Percentiles rank a stretch among this genome's conserved stretches.
Conservation (phyloP, 2,113 vertebrate genomes). For the Mastomys coucha region DNA sequence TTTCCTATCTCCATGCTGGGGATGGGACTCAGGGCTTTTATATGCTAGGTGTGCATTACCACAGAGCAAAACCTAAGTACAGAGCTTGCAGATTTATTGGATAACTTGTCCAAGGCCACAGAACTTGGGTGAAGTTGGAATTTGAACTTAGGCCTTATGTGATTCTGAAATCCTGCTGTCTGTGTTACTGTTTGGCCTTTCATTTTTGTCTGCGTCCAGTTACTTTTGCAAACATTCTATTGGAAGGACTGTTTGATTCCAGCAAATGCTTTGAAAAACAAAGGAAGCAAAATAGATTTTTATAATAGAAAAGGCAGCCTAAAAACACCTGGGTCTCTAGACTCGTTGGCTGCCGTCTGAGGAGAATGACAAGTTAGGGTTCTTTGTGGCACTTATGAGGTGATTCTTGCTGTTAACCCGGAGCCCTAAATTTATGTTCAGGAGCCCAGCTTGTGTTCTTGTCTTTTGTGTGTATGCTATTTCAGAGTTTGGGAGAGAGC, state of each 20-base stretch:
- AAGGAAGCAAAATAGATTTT: constrained; percentile 58
- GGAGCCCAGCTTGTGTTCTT: neutral
- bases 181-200: constrained; percentile 32
- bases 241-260: constrained; percentile 36
- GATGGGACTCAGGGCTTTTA: neutral
- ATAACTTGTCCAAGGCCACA: constrained; percentile 57
- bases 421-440: constrained; percentile 41
- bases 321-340: neutral
- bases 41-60: neutral
- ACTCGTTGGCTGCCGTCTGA: neutral
- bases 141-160: constrained; percentile 58
- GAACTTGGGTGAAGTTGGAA: constrained; percentile 8
- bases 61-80: neutral
- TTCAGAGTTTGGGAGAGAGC: constrained; percentile 29
- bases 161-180: constrained; percentile 29
- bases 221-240: constrained; percentile 38
- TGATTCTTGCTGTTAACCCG: neutral
- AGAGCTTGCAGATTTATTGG: neutral
- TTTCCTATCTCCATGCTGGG: neutral
- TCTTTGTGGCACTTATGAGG: neutral
- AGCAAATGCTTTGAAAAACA: constrained; percentile 54
- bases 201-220: constrained; percentile 41
- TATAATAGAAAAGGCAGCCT: constrained; percentile 37
- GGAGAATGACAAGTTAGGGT: neutral
- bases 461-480: neutral